Percentiles rank a stretch among this genome's conserved stretches.
Conservation (phyloP, 2,797 vertebrate genomes). For the Mycteria americana region DNA sequence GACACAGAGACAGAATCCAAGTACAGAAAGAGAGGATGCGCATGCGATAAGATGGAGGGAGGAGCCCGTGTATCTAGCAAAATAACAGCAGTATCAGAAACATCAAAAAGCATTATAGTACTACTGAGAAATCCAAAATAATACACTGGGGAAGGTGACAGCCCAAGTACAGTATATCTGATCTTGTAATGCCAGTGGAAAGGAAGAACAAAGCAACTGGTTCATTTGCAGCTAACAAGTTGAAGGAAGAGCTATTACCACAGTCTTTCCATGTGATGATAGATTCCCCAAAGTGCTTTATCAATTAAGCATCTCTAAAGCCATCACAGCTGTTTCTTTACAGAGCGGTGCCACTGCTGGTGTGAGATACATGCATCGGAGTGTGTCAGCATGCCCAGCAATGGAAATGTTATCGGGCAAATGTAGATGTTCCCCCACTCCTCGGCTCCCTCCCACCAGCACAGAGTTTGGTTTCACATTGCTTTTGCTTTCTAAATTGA, state of each 20-base stretch:
- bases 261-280: not conserved
- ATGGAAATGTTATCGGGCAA: not conserved
- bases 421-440: not conserved
- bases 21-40: not conserved
- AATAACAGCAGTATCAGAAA: not conserved
- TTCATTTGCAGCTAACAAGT: not conserved
- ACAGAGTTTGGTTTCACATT: not conserved
- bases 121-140: slow-evolving; percentile 8
- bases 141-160: not conserved
- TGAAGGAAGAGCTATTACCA: not conserved
- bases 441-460: not conserved
- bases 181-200: not conserved
- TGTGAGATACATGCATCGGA: not conserved
- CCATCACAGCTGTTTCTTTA: not conserved
- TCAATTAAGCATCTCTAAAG: slow-evolving; percentile 1
- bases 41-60: not conserved
- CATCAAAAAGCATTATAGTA: not conserved
- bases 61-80: not conserved
- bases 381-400: not conserved
- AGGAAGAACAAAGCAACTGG: not conserved
- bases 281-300: not conserved
- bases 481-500: slow-evolving; percentile 11
- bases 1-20: not conserved
- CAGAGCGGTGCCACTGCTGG: not conserved
- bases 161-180: not conserved